Conservation (phyloP, 2,888 invertebrate species). For the Andricus quercusramuli region DNA sequence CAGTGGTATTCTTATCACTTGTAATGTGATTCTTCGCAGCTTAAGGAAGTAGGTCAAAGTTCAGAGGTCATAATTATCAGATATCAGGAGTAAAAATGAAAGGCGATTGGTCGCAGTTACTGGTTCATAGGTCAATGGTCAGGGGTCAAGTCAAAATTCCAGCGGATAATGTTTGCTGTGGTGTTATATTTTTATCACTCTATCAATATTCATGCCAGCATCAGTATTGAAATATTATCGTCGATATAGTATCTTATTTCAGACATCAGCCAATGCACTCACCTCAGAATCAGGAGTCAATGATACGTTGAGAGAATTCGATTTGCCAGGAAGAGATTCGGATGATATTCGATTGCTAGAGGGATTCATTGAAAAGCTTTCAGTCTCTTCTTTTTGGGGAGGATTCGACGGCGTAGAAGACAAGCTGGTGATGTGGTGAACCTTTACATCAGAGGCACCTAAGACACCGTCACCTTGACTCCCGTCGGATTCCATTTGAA, state of each 20-base stretch:
- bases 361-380: constrained; percentile 45
- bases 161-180: too few relatives aligned
- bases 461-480: constrained; percentile 47
- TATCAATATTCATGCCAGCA: not conserved
- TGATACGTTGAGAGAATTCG: constrained; percentile 28
- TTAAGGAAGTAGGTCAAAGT: too few relatives aligned
- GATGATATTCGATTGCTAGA: constrained; percentile 54
- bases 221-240: not conserved
- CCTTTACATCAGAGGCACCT: constrained; percentile 44
- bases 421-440: constrained; percentile 23
- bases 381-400: constrained; percentile 15
- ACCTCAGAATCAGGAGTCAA: not conserved
- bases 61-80: too few relatives aligned
- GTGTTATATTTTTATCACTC: too few relatives aligned
- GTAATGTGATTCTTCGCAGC: too few relatives aligned
- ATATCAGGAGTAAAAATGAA: too few relatives aligned
- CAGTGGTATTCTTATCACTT: too few relatives aligned
- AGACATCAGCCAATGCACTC: not conserved
- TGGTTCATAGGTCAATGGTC: too few relatives aligned
- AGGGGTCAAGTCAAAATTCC: too few relatives aligned
- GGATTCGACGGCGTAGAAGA: constrained; percentile 30
- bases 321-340: constrained; percentile 49
- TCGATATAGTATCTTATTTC: not conserved
- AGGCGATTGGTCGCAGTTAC: too few relatives aligned
- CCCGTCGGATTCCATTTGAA: constrained; percentile 45